These are phyloP conservation scores for Nymphalis polychloros DNA, from an alignment of 2,888 invertebrate genomes.

Conservation along the genomic window DNA sequence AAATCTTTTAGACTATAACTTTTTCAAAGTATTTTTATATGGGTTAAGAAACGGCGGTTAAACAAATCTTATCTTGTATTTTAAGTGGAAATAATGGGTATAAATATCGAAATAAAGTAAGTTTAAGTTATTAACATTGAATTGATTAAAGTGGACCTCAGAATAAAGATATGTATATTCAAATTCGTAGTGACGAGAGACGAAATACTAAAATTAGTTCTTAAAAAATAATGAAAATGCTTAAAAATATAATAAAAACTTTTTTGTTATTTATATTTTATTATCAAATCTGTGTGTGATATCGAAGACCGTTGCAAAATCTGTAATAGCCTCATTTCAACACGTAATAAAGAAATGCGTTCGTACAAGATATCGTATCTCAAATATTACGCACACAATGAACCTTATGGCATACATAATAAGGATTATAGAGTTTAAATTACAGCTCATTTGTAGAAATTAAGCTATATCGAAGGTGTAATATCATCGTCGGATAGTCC, in stretches of 20 bases:
- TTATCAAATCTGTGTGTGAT: constrained; percentile 34
- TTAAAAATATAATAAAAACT: neutral
- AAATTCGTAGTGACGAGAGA: too few species aligned
- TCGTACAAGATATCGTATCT: constrained; percentile 21
- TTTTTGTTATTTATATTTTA: constrained; percentile 39
- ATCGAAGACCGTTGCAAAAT: constrained; percentile 45
- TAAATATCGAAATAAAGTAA: too few species aligned
- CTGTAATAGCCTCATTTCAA: constrained; percentile 67
- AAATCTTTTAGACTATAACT: too few species aligned
- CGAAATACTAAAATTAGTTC: too few species aligned
- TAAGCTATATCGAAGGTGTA: constrained; percentile 56
- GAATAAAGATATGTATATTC: too few species aligned
- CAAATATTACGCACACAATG: constrained; percentile 22
- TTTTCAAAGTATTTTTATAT: neutral
- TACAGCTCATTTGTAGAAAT: constrained; percentile 47
- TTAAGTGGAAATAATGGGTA: too few species aligned
- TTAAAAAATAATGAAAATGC: too few species aligned
- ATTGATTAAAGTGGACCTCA: too few species aligned
- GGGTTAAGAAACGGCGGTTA: neutral
- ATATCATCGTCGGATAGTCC: constrained; percentile 63
- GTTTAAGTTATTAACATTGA: too few species aligned
- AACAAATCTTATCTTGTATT: too few species aligned
- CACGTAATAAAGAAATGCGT: constrained; percentile 70
- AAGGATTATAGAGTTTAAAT: constrained; percentile 45
- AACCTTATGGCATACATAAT: constrained; percentile 46